Evolutionary conservation across 2,113 vertebrate species (phyloP).

Genomic region (Cryptomyrus ogoouensis): DNA sequence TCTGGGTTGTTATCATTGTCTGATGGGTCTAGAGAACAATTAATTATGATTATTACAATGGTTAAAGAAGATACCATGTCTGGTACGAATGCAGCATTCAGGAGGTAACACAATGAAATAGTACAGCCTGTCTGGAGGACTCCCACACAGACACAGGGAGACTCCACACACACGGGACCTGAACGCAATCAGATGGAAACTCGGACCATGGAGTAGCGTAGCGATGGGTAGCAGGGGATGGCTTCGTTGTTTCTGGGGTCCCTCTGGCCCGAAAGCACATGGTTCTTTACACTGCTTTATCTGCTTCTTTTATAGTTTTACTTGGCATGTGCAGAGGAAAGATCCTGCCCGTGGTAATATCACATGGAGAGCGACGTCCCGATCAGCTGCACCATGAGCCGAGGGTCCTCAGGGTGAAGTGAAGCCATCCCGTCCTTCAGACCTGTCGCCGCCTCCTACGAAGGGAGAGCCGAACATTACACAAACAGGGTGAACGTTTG

Average conservation of each 20-base stretch:
- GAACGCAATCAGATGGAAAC: background rate
- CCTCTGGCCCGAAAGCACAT: background rate
- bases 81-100: background rate
- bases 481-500: background rate
- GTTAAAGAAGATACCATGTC: background rate
- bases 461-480: background rate
- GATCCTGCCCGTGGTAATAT: background rate
- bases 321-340: background rate
- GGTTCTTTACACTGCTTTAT: background rate
- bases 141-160: background rate
- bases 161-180: background rate
- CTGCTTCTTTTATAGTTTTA: background rate
- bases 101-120: background rate
- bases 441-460: background rate
- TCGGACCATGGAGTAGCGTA: background rate
- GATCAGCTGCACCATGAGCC: background rate
- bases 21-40: background rate
- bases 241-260: background rate
- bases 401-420: background rate
- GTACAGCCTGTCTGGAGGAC: background rate
- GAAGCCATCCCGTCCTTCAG: background rate
- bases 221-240: background rate
- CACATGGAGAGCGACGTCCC: background rate
- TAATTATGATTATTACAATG: slow-evolving; percentile 8
- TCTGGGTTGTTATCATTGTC: background rate